Conservation (phyloP, 2,113 vertebrate species). For the Ariopsis seemanni region DNA sequence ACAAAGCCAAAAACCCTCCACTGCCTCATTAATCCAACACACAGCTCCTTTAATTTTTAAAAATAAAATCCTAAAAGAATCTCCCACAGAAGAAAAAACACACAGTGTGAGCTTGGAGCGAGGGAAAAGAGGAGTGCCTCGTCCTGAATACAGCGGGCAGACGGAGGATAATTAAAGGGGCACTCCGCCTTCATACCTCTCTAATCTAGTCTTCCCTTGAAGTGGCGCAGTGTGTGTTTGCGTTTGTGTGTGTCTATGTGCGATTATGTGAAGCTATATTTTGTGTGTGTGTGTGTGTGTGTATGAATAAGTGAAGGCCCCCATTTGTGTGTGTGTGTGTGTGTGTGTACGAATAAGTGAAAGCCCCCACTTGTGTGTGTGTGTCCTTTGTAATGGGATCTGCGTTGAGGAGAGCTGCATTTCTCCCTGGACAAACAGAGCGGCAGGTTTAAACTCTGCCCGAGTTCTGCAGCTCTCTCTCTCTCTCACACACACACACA, state of each 20-base stretch:
- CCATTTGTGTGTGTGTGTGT: constrained; percentile 14
- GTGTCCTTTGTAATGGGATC: constrained; percentile 76
- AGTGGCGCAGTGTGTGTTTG: constrained; percentile 67
- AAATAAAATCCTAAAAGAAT: constrained; percentile 13
- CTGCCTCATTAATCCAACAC: constrained; percentile 25
- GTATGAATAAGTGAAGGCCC: constrained; percentile 30
- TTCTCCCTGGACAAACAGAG: constrained; percentile 67
- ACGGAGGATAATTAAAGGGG: constrained; percentile 75
- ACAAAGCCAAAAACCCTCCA: background rate
- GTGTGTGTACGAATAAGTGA: constrained; percentile 52
- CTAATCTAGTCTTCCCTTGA: constrained; percentile 82
- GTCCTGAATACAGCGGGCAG: constrained; percentile 42
- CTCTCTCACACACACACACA: constrained; percentile 3
- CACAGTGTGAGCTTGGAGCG: constrained; percentile 5
- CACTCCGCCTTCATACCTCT: constrained; percentile 69
- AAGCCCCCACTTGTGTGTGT: constrained; percentile 13
- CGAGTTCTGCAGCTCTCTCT: background rate
- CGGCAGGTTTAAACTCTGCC: constrained; percentile 63
- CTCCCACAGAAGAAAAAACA: constrained; percentile 4
- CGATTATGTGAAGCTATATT: background rate
- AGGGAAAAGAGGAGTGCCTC: constrained; percentile 21
- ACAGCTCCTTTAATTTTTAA: constrained; percentile 20
- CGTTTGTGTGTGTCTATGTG: constrained; percentile 70
- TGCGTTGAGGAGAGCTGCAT: constrained; percentile 62
- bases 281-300: constrained; percentile 7